Base-by-base conservation (phyloP, 2,888 invertebrate genomes). In the Drosophila kambysellisi region DNA sequence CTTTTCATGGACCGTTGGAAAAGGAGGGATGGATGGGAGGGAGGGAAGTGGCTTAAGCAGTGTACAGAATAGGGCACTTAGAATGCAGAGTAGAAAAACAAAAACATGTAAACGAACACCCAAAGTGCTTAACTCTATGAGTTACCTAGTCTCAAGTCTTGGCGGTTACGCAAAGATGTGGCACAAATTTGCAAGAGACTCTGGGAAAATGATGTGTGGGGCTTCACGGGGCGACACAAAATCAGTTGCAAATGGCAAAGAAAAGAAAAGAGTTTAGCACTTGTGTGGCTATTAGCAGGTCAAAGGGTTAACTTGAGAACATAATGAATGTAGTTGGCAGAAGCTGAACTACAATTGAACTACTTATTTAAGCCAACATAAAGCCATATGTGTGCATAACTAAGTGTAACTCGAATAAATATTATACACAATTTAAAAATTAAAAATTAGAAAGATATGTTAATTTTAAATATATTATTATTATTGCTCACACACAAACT, bases 51-150 rank as follows among this genome's bases (percentile, higher is more conserved):
- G n/a, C 32, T 6, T 20, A 25, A 35, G 39, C 30, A 51, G 41
- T 25, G 43, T 35, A 32, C 51, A 53, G 43, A 70, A 64, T 60
- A 53, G 61, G 76, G 71, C 80, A 80, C 80, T 81, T 71, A 64
- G 65, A 81, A 73, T 46, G 41, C 64, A 56, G 51, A 66, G 67
- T 52, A 66, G 70, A 73, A 67, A 67, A 74, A 70, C 62, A 65
- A 73, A 70, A 76, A 81, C 82, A 82, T 80, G 82, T 79, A 88
- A 85, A 62, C 80, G 71, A 88, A 88, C 89, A 85, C 85, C 76
- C 74, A 81, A 87, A 85, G 89, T 87, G 85, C 70, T 72, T 66
- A 58, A 59, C 62, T 79, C 66, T 63, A 69, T 63, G 73, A 79
- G 84, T 84, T 83, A 89, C 88, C 87, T 74, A 64, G 74, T 58